Conservation (phyloP, 2,888 invertebrate species). For the Macaria liturata region DNA sequence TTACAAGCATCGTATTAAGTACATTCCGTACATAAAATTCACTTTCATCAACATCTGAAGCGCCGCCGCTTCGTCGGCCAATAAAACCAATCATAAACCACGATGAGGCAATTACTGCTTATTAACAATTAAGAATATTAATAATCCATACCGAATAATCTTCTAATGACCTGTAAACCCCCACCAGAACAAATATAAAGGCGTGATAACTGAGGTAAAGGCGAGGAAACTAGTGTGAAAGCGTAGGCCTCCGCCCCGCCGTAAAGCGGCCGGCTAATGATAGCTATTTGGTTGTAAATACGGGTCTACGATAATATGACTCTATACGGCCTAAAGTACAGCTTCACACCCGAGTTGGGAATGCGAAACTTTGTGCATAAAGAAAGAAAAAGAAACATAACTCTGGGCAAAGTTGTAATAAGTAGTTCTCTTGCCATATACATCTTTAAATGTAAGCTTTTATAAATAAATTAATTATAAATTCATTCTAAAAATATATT, state of each 20-base stretch:
- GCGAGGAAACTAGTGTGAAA: slow-evolving; percentile 31
- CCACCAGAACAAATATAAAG: slow-evolving; percentile 37
- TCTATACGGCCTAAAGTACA: not conserved
- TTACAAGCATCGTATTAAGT: no score
- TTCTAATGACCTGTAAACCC: slow-evolving; percentile 22
- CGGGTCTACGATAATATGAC: slow-evolving; percentile 9
- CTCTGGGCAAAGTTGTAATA: no score
- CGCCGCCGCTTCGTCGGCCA: not conserved
- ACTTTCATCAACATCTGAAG: no score
- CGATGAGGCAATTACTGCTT: slow-evolving; percentile 22
- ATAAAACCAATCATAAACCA: slow-evolving; percentile 23
- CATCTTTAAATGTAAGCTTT: no score
- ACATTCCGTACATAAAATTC: no score
- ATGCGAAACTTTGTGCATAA: not conserved
- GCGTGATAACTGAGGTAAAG: slow-evolving; percentile 27
- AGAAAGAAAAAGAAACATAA: no score
- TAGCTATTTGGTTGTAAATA: slow-evolving; percentile 51
- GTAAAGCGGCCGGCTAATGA: slow-evolving; percentile 62
- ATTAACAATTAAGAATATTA: slow-evolving; percentile 18
- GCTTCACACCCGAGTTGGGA: not conserved
- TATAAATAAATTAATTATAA: no score
- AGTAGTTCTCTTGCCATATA: no score
- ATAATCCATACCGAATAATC: slow-evolving; percentile 22
- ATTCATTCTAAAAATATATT: no score
- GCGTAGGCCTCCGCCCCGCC: slow-evolving; percentile 26